Evolutionary conservation across 2,888 invertebrate genomes (phyloP), one percentile per base, ranked within the genome.

Genomic region (Leptura quadrifasciata): DNA sequence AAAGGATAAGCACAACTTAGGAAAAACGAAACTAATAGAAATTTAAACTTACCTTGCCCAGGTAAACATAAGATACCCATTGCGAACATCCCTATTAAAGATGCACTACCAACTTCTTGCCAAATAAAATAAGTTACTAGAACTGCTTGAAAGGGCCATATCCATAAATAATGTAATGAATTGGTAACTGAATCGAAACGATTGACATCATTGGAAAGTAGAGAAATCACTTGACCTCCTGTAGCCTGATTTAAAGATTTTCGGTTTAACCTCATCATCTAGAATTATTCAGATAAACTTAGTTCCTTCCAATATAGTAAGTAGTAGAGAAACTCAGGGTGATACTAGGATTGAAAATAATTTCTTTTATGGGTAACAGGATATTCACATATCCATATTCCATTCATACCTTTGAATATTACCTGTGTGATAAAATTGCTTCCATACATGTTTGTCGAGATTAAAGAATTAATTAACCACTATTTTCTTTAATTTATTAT

Each of bases 131-230:
- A 91, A 0, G 92, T 89, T 10, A 93, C 91, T 20, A 94, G 91
- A 0, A 92, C 89, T 2, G 93, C 92, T 85, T 95, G 94, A 18
- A 95, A 90, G 0, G 96, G 96, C 88, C 94, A 93, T 72, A 96
- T 92, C 95, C 96, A 95, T 52, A 96, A 85, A 85, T 93, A 95
- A 88, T 96, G 95, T 15, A 95, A 88, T 84, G 93, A 92, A 52
- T 93, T 82, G 20, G 93, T 91, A 20, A 93, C 92, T 87, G 93
- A 88, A 85, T 96, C 96, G 86, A 96, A 95, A 76, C 95, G 91
- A 82, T 93, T 93, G 1, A 96, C 95, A 86, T 97, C 97, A 84
- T 96, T 96, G 0, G 96, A 95, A 89, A 97, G 91, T 70, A 97
- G 88, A 87, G 96, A 96, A 63, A 96, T 93, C 80, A 97, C 93